A percentile compares a stretch with the other conserved stretches of the same genome.
Conservation (phyloP, 2,113 vertebrate genomes). For the Corythoichthys intestinalis region DNA sequence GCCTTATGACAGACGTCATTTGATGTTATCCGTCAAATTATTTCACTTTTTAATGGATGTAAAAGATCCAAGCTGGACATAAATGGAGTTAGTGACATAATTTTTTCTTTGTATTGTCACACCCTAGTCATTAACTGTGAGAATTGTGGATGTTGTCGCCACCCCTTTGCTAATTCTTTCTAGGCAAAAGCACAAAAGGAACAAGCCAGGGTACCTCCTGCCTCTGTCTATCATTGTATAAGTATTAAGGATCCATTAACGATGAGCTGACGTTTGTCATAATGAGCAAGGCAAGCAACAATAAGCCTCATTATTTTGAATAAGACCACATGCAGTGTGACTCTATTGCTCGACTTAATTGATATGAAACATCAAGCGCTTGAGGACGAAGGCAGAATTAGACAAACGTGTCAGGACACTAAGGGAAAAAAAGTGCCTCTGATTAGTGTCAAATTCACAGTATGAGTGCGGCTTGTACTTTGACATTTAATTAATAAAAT, state of each 20-base stretch:
- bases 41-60: too few species aligned
- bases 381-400: conserved; percentile 14
- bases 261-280: conserved; percentile 49
- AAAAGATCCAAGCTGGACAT: too few species aligned
- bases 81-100: too few species aligned
- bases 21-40: too few species aligned
- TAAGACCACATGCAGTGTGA: conserved; percentile 26
- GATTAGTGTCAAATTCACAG: background rate
- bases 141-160: conserved; percentile 44
- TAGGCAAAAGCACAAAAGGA: conserved; percentile 39
- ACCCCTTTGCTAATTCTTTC: conserved; percentile 39
- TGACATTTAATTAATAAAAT: too few species aligned
- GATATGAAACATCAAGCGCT: conserved; percentile 21
- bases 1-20: too few species aligned
- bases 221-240: conserved; percentile 10
- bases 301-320: conserved; percentile 36
- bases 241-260: conserved; percentile 45
- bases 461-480: too few species aligned
- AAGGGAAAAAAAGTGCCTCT: background rate
- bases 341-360: conserved; percentile 29
- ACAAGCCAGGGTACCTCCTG: conserved; percentile 18
- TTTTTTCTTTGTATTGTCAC: too few species aligned
- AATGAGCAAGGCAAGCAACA: conserved; percentile 34
- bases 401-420: conserved; percentile 15
- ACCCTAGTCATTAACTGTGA: conserved; percentile 28